These are phyloP conservation scores for Dicrurus megarhynchus DNA, from an alignment of 2,113 vertebrate species.

Conservation along the genomic window DNA sequence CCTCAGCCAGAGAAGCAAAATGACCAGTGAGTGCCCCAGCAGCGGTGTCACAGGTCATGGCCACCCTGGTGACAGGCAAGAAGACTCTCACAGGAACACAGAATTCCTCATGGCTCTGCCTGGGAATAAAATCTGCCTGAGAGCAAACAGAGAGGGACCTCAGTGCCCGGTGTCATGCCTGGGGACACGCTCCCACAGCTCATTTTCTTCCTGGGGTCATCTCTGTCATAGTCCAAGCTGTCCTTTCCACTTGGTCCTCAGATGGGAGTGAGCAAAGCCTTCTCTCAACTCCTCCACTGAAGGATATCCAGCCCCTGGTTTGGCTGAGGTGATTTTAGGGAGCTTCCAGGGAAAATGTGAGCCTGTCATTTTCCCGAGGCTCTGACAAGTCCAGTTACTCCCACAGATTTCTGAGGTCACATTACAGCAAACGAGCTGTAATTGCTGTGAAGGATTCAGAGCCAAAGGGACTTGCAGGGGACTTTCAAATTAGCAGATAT, in stretches of 20 bases:
- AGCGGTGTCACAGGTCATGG: neutral
- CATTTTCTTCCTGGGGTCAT: neutral
- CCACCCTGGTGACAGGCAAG: neutral
- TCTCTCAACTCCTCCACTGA: neutral
- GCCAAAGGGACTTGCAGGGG: neutral
- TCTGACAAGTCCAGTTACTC: neutral
- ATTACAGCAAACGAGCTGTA: neutral
- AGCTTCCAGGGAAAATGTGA: neutral
- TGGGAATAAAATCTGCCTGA: neutral
- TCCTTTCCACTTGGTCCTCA: neutral
- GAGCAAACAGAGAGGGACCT: neutral
- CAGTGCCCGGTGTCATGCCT: fast-evolving
- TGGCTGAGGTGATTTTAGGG: neutral
- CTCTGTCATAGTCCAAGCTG: neutral
- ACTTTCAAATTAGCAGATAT: neutral
- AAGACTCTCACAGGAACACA: neutral
- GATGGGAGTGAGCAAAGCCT: neutral
- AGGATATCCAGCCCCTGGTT: neutral
- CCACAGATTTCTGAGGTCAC: neutral
- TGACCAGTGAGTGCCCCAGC: neutral
- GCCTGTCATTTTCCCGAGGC: neutral
- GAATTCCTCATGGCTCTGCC: neutral
- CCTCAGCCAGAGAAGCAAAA: neutral
- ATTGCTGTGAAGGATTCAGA: neutral
- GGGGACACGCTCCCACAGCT: neutral